phyloP scores from a whole-genome alignment of 2,888 invertebrate species.

The Empis stercorea region DNA sequence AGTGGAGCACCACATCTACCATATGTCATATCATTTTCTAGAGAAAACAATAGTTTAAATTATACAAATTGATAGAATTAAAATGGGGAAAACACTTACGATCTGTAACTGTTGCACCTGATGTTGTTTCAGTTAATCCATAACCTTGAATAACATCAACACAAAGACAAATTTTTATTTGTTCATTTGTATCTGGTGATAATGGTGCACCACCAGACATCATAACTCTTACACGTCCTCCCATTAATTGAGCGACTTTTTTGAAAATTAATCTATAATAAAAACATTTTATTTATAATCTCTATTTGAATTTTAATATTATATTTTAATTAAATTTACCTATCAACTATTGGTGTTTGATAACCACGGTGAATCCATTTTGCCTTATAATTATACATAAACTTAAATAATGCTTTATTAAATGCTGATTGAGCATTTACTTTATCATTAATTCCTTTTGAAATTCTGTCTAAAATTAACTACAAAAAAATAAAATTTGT shows the following conservation, averaged over 20 bases:
- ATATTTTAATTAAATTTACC: conserved; percentile 37
- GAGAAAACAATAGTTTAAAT: neutral
- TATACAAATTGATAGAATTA: neutral
- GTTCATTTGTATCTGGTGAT: conserved; percentile 88
- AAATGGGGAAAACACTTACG: conserved; percentile 36
- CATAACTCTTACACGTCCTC: conserved; percentile 78
- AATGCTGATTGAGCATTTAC: conserved; percentile 70
- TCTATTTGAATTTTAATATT: neutral
- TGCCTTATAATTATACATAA: conserved; percentile 87
- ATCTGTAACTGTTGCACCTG: conserved; percentile 80
- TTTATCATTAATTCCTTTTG: conserved; percentile 93
- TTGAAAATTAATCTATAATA: conserved; percentile 30
- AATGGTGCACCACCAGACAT: conserved; percentile 92
- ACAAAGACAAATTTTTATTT: conserved; percentile 84
- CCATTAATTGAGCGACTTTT: conserved; percentile 52
- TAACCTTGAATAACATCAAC: conserved; percentile 86
- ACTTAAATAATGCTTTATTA: conserved; percentile 76
- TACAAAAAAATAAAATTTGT: conserved; percentile 35
- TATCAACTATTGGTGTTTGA: conserved; percentile 63
- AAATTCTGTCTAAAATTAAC: conserved; percentile 94
- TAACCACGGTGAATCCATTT: conserved; percentile 74
- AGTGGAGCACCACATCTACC: conserved; percentile 85
- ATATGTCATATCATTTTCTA: conserved; percentile 38
- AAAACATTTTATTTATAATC: neutral
- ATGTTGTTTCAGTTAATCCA: conserved; percentile 94